These are phyloP conservation scores for Lasiommata megera DNA, from an alignment of 2,888 invertebrate genomes.

Conservation along the genomic window DNA sequence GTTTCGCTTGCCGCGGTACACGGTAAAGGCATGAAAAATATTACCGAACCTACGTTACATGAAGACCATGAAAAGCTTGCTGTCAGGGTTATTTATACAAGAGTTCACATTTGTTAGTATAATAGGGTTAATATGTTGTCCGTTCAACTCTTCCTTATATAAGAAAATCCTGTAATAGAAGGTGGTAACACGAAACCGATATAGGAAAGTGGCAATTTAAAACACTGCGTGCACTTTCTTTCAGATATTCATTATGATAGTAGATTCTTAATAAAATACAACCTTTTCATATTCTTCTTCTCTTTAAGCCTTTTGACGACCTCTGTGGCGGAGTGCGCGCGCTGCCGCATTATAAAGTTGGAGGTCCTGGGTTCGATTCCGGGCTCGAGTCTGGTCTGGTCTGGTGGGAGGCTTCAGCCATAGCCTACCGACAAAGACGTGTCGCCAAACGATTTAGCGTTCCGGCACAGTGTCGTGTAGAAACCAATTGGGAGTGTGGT, in stretches of 20 bases:
- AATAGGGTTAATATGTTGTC: conserved; percentile 1
- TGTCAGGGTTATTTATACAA: conserved; percentile 2
- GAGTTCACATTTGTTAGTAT: conserved; percentile 1
- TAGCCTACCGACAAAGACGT: too few relatives aligned
- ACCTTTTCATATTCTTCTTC: too few relatives aligned
- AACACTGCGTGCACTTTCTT: neutral
- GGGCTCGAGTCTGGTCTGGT: too few relatives aligned
- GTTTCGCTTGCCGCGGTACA: conserved; percentile 49
- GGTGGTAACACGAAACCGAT: neutral
- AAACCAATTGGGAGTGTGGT: too few relatives aligned
- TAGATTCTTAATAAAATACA: neutral
- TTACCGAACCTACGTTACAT: conserved; percentile 29
- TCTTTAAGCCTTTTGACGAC: too few relatives aligned
- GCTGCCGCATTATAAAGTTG: too few relatives aligned
- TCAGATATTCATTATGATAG: neutral
- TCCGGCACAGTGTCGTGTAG: too few relatives aligned
- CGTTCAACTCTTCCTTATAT: neutral
- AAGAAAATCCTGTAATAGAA: neutral
- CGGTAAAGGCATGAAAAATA: conserved; percentile 27
- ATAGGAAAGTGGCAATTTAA: neutral
- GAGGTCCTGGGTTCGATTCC: too few relatives aligned
- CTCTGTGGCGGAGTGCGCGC: too few relatives aligned
- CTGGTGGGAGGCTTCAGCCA: too few relatives aligned
- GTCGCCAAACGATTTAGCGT: too few relatives aligned
- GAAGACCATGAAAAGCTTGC: conserved; percentile 30